phyloP scores from a whole-genome alignment of 1,140 invertebrate genomes.

The Macrotrachela quadricornifera region DNA sequence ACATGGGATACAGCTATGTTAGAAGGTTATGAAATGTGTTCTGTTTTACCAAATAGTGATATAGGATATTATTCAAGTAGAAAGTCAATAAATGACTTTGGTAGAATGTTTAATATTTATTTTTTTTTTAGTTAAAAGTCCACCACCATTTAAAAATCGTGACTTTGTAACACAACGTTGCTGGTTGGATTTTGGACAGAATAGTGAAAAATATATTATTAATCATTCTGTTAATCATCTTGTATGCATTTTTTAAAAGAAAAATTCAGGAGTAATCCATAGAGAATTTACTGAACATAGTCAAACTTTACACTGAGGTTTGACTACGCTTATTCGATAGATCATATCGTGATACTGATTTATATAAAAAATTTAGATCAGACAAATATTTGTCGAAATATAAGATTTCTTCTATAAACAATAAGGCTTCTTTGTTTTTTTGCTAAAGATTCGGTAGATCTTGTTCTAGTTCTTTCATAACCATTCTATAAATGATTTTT shows the following conservation, averaged over 20 bases:
- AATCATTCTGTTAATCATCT: conserved; percentile 73
- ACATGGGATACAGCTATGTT: conserved; percentile 7
- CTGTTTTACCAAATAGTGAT: conserved; percentile 5
- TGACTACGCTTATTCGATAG: too few relatives aligned
- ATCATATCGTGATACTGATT: too few relatives aligned
- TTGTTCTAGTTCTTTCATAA: too few relatives aligned
- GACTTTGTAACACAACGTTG: conserved; percentile 73
- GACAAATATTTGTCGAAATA: too few relatives aligned
- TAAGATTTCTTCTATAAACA: too few relatives aligned
- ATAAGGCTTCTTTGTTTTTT: too few relatives aligned
- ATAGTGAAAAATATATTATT: conserved; percentile 56
- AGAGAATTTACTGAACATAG: too few relatives aligned
- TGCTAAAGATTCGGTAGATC: too few relatives aligned
- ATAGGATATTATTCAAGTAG: conserved; percentile 8
- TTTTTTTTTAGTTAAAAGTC: conserved; percentile 50
- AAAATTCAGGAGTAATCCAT: too few relatives aligned
- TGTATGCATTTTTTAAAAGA: conserved; percentile 15
- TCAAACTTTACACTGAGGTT: too few relatives aligned
- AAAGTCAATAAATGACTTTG: background rate
- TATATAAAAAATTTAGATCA: too few relatives aligned
- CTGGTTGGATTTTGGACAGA: conserved; percentile 51
- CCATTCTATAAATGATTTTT: too few relatives aligned
- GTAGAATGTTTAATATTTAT: background rate
- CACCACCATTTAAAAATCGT: conserved; percentile 60
- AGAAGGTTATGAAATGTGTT: conserved; percentile 5